A percentile compares a stretch with the other conserved stretches of the same genome.
Conservation (phyloP, 2,888 invertebrate genomes). For the Drosophila hamatofila region DNA sequence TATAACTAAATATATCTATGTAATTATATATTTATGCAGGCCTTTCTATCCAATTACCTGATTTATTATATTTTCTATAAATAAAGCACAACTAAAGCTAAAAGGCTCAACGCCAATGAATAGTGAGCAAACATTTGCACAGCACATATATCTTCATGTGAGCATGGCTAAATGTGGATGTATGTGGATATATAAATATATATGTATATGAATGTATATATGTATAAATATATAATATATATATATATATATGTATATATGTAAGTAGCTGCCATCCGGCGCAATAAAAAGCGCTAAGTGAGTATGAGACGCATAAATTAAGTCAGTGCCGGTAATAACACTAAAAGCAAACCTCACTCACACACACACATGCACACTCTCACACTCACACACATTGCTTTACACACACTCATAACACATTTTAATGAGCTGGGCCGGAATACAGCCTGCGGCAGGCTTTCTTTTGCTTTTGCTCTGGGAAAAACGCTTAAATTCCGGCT, state of each 20-base stretch:
- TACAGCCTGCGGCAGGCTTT: slow-evolving; percentile 20
- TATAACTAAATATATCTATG: not conserved
- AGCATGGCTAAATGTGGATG: not conserved
- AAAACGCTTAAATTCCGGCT: slow-evolving; percentile 34
- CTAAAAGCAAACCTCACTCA: slow-evolving; percentile 44
- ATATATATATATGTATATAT: slow-evolving; percentile 1
- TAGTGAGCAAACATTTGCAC: slow-evolving; percentile 3
- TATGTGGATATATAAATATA: not conserved
- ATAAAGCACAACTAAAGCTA: slow-evolving; percentile 8
- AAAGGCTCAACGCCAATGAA: slow-evolving; percentile 3
- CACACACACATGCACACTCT: slow-evolving; percentile 17
- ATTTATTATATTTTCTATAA: slow-evolving; percentile 17
- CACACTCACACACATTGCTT: slow-evolving; percentile 3
- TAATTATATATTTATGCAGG: not conserved
- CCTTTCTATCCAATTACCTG: not conserved
- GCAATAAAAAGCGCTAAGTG: slow-evolving; percentile 40
- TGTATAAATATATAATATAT: not conserved
- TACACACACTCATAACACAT: slow-evolving; percentile 21
- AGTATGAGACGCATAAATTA: slow-evolving; percentile 62
- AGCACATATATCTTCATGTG: not conserved
- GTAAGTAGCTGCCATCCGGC: slow-evolving; percentile 31
- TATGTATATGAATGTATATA: not conserved
- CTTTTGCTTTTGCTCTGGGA: slow-evolving; percentile 1
- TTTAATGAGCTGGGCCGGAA: slow-evolving; percentile 59
- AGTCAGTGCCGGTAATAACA: slow-evolving; percentile 56